Conservation (phyloP, 2,888 invertebrate genomes). For the Nephrotoma guestfalica region DNA sequence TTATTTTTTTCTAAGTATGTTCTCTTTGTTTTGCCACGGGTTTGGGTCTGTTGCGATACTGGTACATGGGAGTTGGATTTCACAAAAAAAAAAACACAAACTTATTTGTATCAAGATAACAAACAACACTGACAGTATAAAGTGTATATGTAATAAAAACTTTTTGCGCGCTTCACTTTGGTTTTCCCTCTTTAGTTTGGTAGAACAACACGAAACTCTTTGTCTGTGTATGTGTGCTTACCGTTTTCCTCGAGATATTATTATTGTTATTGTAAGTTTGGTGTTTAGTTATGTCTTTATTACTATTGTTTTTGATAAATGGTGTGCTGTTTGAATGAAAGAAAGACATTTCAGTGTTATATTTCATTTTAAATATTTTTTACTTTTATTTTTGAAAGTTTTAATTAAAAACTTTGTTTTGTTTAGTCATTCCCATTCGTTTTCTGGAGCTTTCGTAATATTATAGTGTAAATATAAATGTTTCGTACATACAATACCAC, state of each 20-base stretch:
- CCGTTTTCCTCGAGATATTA: not conserved
- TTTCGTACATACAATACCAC: not conserved
- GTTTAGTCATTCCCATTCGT: not conserved
- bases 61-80: not conserved
- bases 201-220: too few species aligned
- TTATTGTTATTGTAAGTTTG: not conserved
- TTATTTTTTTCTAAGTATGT: not conserved
- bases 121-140: not conserved
- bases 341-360: not conserved
- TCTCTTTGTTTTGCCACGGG: not conserved
- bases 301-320: not conserved
- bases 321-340: not conserved
- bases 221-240: not conserved
- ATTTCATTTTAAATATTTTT: not conserved
- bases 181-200: not conserved
- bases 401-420: not conserved
- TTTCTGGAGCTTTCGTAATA: not conserved
- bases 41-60: not conserved
- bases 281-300: not conserved
- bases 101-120: not conserved
- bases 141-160: not conserved
- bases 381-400: not conserved
- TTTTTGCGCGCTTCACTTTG: not conserved
- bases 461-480: not conserved
- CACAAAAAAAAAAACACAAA: not conserved